Conservation (phyloP, 2,113 vertebrate genomes). For the Myocastor coypus region DNA sequence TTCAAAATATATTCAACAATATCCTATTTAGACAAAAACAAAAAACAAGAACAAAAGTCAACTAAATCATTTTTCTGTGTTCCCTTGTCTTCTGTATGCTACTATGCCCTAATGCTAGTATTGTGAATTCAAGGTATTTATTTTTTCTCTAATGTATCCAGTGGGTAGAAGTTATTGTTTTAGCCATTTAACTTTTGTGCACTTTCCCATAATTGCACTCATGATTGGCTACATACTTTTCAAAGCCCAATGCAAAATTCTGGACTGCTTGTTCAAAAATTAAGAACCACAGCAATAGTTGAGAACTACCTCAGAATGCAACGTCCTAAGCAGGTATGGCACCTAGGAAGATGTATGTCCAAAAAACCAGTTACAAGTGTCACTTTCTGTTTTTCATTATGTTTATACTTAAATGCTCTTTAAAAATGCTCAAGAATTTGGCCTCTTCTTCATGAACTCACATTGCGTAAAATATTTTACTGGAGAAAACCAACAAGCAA, state of each 20-base stretch:
- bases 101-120: not conserved
- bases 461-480: not conserved
- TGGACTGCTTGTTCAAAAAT: not conserved
- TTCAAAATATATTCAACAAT: not conserved
- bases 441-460: not conserved
- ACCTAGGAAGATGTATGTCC: not conserved
- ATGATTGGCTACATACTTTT: not conserved
- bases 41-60: no score
- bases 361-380: not conserved
- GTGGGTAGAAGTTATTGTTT: constrained; percentile 20
- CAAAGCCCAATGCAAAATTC: not conserved
- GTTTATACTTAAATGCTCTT: constrained; percentile 2
- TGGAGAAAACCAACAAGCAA: not conserved
- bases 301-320: not conserved
- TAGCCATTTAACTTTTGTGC: not conserved
- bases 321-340: no score
- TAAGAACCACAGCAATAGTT: not conserved
- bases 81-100: constrained; percentile 21
- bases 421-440: not conserved
- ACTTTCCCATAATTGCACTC: not conserved
- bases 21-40: not conserved
- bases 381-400: not conserved
- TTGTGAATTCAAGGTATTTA: constrained; percentile 4
- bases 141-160: not conserved
- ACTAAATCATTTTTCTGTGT: constrained; percentile 3